A percentile compares a stretch with the other conserved stretches of the same genome.
Conservation (phyloP, 37 sponge, comb jelly and placozoan species). For the Amphimedon queenslandica region DNA sequence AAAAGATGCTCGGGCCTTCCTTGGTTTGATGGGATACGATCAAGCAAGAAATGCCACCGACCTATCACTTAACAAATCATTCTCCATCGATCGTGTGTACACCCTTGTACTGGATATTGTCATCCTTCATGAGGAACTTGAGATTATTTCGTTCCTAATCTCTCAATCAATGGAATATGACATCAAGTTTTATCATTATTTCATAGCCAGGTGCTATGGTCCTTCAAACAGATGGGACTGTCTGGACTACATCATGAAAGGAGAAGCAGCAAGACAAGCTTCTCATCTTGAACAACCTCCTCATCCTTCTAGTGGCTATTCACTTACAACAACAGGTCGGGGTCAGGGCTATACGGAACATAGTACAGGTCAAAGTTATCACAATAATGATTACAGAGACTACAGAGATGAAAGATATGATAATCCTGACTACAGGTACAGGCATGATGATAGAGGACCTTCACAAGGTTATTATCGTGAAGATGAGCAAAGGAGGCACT, state of each 20-base stretch:
- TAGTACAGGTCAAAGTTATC: too few species aligned
- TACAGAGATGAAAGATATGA: too few species aligned
- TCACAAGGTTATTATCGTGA: too few species aligned
- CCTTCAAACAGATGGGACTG: background rate
- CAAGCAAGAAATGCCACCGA: slow-evolving; percentile 7
- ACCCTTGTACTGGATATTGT: slow-evolving; percentile 36
- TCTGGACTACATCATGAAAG: background rate
- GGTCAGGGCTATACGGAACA: too few species aligned
- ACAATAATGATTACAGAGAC: too few species aligned
- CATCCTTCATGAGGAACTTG: slow-evolving; percentile 25
- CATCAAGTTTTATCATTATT: background rate
- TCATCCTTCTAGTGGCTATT: too few species aligned
- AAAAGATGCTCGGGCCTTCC: too few species aligned
- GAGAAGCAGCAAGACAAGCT: too few species aligned
- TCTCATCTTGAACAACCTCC: too few species aligned
- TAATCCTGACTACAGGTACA: background rate
- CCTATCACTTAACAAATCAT: slow-evolving; percentile 13
- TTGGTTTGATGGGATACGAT: slow-evolving; percentile 15
- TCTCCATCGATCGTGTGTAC: background rate
- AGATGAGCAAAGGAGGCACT: too few species aligned
- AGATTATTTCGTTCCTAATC: background rate
- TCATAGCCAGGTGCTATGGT: background rate
- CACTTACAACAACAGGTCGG: too few species aligned
- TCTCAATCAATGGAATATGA: background rate
- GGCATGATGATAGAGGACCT: background rate